Evolutionary conservation across 2,888 invertebrate genomes (phyloP).

Genomic region (Acanthosepion pharaonis): DNA sequence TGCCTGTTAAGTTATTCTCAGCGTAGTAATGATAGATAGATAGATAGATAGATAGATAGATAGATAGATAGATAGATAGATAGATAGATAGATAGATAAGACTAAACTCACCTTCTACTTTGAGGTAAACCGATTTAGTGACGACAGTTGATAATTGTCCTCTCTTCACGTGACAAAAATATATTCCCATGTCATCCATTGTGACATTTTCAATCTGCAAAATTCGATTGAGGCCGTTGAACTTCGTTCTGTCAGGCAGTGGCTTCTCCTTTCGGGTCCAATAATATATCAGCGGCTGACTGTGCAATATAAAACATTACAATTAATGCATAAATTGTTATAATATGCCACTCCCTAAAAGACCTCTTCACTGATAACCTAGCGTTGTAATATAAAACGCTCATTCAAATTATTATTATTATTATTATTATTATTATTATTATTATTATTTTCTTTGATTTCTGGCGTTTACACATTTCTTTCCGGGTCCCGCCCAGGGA

Average conservation of each 20-base stretch:
- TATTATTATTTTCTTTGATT: too few relatives aligned
- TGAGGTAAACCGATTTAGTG: conserved; percentile 53
- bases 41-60: neutral
- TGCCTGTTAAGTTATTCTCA: too few relatives aligned
- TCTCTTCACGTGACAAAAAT: conserved; percentile 83
- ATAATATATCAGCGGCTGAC: conserved; percentile 61
- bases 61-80: neutral
- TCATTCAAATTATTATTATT: neutral
- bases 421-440: neutral
- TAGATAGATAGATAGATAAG: neutral
- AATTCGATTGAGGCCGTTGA: conserved; percentile 88
- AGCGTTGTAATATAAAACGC: too few relatives aligned
- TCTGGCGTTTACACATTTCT: too few relatives aligned
- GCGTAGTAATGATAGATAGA: neutral
- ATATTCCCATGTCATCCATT: conserved; percentile 94
- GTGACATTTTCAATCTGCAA: conserved; percentile 88
- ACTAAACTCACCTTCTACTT: conserved; percentile 55
- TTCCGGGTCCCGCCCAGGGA: too few relatives aligned
- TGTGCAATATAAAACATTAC: conserved; percentile 48
- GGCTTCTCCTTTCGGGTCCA: conserved; percentile 61
- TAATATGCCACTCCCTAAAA: too few relatives aligned
- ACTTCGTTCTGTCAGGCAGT: conserved; percentile 80
- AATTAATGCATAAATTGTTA: neutral
- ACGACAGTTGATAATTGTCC: conserved; percentile 49
- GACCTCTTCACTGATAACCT: too few relatives aligned